Conservation (phyloP, 2,113 vertebrate species). For the Brachypteracias leptosomus region DNA sequence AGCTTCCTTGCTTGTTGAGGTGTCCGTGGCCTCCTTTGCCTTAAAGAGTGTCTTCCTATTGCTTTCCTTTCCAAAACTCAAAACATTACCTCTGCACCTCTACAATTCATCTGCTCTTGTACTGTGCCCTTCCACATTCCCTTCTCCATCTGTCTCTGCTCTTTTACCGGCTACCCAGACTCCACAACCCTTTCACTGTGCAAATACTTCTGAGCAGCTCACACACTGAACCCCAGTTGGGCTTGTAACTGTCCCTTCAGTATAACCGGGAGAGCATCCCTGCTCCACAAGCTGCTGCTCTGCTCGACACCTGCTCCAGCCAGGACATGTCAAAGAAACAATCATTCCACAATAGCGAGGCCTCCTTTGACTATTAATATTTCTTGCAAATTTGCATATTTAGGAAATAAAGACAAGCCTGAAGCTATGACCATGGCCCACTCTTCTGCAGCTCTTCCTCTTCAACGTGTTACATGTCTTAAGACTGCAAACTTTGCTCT, state of each 20-base stretch:
- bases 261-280: background rate
- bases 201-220: background rate
- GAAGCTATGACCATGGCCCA: background rate
- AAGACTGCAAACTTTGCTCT: background rate
- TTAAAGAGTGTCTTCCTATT: background rate
- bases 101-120: background rate
- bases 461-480: background rate
- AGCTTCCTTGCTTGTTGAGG: background rate
- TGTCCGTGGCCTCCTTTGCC: background rate
- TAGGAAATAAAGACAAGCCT: background rate
- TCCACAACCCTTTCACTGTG: background rate
- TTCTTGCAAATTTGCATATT: background rate
- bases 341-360: background rate
- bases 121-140: background rate
- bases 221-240: background rate
- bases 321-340: background rate
- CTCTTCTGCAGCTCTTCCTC: background rate
- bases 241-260: background rate
- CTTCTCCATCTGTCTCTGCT: background rate
- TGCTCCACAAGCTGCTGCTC: background rate
- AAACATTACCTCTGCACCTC: fast-evolving
- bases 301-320: background rate
- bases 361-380: background rate
- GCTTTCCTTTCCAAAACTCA: background rate
- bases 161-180: background rate